phyloP scores from a whole-genome alignment of 2,797 vertebrate genomes.

The Miichthys miiuy region DNA sequence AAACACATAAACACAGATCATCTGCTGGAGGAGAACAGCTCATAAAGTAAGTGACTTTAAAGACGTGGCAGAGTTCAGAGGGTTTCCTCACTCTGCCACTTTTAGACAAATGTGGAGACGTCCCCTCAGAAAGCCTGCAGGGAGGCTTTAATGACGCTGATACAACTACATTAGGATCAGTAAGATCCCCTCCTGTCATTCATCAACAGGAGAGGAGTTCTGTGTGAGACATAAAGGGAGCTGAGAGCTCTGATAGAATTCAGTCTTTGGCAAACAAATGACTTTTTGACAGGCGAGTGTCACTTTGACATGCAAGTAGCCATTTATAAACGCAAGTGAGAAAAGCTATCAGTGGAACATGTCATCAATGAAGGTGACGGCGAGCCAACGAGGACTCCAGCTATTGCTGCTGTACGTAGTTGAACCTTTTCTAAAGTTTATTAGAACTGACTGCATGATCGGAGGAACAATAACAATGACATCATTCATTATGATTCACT shows the following conservation, averaged over 20 bases:
- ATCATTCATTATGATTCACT: no score
- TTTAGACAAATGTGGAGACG: not conserved
- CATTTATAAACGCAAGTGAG: not conserved
- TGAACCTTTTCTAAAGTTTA: not conserved
- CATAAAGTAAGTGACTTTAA: constrained; percentile 46
- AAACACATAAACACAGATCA: not conserved
- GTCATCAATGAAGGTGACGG: not conserved
- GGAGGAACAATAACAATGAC: no score
- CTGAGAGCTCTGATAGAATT: no score
- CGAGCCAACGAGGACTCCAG: not conserved
- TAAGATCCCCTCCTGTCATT: not conserved
- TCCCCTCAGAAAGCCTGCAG: not conserved
- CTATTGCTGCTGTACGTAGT: not conserved
- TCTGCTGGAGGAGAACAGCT: constrained; percentile 7
- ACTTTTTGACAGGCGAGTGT: not conserved
- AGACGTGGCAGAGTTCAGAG: not conserved
- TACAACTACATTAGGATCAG: not conserved
- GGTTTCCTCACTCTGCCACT: not conserved
- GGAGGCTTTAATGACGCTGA: not conserved
- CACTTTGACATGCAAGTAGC: not conserved
- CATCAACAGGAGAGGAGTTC: not conserved
- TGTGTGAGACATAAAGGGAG: not conserved
- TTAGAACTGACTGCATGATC: no score
- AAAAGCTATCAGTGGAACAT: not conserved
- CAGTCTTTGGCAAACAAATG: not conserved